Conservation (phyloP, 1,140 invertebrate species). For the Micrasema longulum region DNA sequence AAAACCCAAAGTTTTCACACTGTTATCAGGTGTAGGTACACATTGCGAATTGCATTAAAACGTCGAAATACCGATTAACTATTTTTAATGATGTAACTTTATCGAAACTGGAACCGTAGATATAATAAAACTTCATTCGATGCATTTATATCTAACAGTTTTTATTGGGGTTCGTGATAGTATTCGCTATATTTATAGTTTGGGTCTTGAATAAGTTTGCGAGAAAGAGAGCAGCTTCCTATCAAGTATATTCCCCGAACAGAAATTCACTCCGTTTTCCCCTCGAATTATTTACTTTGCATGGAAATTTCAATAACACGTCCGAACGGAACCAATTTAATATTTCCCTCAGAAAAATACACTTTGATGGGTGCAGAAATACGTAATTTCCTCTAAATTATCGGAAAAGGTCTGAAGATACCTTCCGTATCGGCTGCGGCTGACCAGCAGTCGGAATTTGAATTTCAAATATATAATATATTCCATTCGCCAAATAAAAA, state of each 20-base stretch:
- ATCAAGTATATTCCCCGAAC: constrained; percentile 6
- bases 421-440: constrained; percentile 46
- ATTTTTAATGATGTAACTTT: too few species aligned
- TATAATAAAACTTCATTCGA: too few species aligned
- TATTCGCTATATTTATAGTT: too few species aligned
- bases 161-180: too few species aligned
- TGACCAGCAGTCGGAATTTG: constrained; percentile 51
- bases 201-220: constrained; percentile 18
- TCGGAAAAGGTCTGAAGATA: constrained; percentile 38
- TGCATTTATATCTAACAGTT: too few species aligned
- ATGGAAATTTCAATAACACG: constrained; percentile 54
- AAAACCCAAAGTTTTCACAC: too few species aligned
- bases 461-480: constrained; percentile 56
- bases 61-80: too few species aligned
- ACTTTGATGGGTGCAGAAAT: constrained; percentile 41
- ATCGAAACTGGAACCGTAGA: too few species aligned
- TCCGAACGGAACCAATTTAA: constrained; percentile 51
- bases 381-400: constrained; percentile 53
- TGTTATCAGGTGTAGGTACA: too few species aligned
- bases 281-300: constrained; percentile 51
- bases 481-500: too few species aligned
- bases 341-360: constrained; percentile 35
- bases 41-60: too few species aligned
- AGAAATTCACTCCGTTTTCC: constrained; percentile 24
- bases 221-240: too few species aligned